Evolutionary conservation across 2,797 vertebrate species (phyloP).

Genomic region (Sebastes cheni): DNA sequence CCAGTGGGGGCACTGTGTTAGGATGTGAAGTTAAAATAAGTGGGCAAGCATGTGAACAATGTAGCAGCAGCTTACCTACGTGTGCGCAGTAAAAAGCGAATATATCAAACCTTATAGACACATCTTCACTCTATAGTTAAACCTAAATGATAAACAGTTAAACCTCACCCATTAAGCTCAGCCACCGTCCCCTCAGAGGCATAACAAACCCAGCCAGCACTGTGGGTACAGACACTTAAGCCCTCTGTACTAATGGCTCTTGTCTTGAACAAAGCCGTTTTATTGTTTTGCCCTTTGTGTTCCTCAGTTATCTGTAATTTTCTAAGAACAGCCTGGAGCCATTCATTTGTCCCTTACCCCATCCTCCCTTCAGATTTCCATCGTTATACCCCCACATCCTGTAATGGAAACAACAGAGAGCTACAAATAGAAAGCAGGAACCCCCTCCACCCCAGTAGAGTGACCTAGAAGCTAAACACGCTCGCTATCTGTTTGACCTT

Average conservation of each 20-base stretch:
- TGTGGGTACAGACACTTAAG: background rate
- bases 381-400: background rate
- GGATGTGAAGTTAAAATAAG: background rate
- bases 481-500: conserved; percentile 24
- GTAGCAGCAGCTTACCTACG: background rate
- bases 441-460: background rate
- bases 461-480: background rate
- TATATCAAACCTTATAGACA: background rate
- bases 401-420: conserved; percentile 1
- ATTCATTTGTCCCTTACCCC: background rate
- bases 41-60: background rate
- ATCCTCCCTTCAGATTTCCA: background rate
- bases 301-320: background rate
- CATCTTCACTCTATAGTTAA: background rate
- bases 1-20: background rate
- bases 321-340: background rate
- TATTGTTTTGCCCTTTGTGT: background rate
- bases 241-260: background rate
- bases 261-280: background rate
- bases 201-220: background rate
- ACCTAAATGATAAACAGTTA: background rate
- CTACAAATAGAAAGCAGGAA: conserved; percentile 13
- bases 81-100: background rate
- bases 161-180: background rate
- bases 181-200: background rate